Conservation (phyloP, 2,113 vertebrate species). For the Xyrauchen texanus region DNA sequence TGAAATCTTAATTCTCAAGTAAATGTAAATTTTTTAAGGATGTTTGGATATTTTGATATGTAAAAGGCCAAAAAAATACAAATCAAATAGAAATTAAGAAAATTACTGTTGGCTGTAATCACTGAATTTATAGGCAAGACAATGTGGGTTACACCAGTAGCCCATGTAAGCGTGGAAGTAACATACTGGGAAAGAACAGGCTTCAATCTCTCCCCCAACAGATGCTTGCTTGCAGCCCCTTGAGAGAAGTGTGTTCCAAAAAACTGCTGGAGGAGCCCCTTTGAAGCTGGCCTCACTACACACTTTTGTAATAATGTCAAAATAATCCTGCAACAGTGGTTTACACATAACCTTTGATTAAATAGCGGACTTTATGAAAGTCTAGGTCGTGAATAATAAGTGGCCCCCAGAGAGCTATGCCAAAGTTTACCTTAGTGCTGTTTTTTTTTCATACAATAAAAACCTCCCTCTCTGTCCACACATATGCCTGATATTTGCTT, state of each 20-base stretch:
- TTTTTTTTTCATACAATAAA: constrained; percentile 35
- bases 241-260: constrained; percentile 60
- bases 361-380: constrained; percentile 55
- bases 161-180: not conserved
- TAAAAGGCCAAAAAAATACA: too few species aligned
- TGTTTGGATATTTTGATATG: too few species aligned
- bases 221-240: constrained; percentile 59
- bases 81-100: too few species aligned
- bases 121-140: too few species aligned
- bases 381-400: constrained; percentile 55
- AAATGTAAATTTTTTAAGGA: too few species aligned
- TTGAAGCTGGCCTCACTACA: constrained; percentile 65
- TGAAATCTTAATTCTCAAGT: too few species aligned
- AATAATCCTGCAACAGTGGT: constrained; percentile 68
- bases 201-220: constrained; percentile 25
- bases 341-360: constrained; percentile 68
- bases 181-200: constrained; percentile 1
- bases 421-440: constrained; percentile 60
- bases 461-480: constrained; percentile 18
- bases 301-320: constrained; percentile 67
- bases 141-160: not conserved
- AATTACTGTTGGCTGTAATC: too few species aligned
- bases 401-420: constrained; percentile 46
- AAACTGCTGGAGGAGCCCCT: constrained; percentile 63
- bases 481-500: constrained; percentile 22